Evolutionary conservation across 2,797 vertebrate genomes (phyloP), one percentile per base, ranked within the genome.

Genomic region (Kryptolebias ocellatus): DNA sequence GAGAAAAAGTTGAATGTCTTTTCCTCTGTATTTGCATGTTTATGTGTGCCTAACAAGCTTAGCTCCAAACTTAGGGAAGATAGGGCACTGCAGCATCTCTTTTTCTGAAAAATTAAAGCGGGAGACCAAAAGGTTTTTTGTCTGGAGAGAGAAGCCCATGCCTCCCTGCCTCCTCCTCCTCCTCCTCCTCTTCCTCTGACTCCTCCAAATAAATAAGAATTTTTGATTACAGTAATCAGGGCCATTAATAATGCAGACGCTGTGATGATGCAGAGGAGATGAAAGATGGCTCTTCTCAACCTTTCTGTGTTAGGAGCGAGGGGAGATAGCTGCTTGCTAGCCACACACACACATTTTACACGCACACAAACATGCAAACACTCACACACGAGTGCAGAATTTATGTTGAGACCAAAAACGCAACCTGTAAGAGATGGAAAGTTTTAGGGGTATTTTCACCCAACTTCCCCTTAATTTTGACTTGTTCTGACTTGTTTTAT

Each of bases 161-260:
- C 84, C 85, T 82, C 37, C 54, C 80, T 60, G 77, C 88, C 78
- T 81, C 78, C 79, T 72, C 87, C 78, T 81, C 86, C 86, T 78
- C 83, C 81, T 76, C 89, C 82, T 89, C 86, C 78, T 79, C 87
- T 83, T 82, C 83, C 80, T 85, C 82, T 79, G 58, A 85, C 87
- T 90, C 90, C 83, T 90, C 88, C 90, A 92, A 94, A 94, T 94
- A 94, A 94, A 94, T 93, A 93, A 93, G 92, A 94, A 94, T 94
- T 93, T 93, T 93, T 93, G 93, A 94, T 94, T 92, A 93, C 93
- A 94, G 93, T 94, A 94, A 94, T 93, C 91, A 92, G 90, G 89
- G 72, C 84, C 89, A 93, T 94, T 92, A 94, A 94, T 94, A 93
- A 94, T 94, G 92, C 89, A 94, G 90, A 86, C 62, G 81, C 86